Base-by-base conservation (phyloP, 2,888 invertebrate genomes). In the Bembecia ichneumoniformis region DNA sequence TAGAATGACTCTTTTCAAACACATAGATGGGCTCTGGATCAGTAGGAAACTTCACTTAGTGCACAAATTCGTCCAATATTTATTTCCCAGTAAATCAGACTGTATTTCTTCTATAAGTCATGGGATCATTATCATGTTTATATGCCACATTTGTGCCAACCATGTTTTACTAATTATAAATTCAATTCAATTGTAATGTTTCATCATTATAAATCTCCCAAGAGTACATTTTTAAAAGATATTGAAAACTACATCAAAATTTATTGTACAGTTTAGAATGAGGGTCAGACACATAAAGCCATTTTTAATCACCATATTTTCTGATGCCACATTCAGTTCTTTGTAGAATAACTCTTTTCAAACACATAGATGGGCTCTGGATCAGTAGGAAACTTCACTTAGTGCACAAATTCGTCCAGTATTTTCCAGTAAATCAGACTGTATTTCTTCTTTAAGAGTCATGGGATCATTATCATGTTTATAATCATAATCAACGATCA, bases 361-460 rank as follows among this genome's bases (percentile, higher is more conserved):
- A 58, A 1, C 83, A 83, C 14, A 78, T 66, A 17, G 80, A 68
- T 1, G 81, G 81, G 7, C 77, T 59, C 50, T 70, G 66, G 7
- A 28, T 28, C 28, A 9, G 28, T 28, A 28, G 2, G 5, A 28
- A 28, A 28, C 9, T 9, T 28, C 2, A 28, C 20, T 20, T 20
- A 5, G 1, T 2, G 7, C 20, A 4, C 68, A 68, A 3, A 73
- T 55, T 57, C 82, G 77, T 28, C 79, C 63, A 4, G 83, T 71
- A 35, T 60, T 5, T 20, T 20, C 20, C 20, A 20, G 4, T 20
- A 20, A 20, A 20, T 20, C 20, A 28, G 9, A 9, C 28, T 28
- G 5, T 9, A 0, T 28, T 28, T 28, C 5, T 28, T 0, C 7
- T 1, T 28, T 28, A 7, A 9, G 9, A 28, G 9, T 28, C 28